These are phyloP conservation scores for Lordiphosa fenestrarum DNA, from an alignment of 2,888 invertebrate species.

Conservation along the genomic window DNA sequence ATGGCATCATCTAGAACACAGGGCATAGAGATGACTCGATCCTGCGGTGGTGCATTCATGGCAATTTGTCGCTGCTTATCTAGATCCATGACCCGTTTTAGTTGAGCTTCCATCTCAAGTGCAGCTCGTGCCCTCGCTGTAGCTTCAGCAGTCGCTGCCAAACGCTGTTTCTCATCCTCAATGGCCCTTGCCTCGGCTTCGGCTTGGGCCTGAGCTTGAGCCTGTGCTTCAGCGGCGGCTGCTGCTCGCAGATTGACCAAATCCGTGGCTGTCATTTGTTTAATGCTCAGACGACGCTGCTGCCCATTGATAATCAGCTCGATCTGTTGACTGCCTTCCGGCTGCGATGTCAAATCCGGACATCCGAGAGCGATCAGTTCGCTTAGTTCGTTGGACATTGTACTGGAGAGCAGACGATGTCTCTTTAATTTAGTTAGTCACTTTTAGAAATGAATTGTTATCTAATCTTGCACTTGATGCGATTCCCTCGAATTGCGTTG, in stretches of 20 bases:
- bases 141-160: conserved; percentile 26
- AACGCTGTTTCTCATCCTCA: conserved; percentile 28
- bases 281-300: conserved; percentile 76
- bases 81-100: conserved; percentile 33
- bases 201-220: conserved; percentile 29
- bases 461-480: conserved; percentile 48
- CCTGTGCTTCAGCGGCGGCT: conserved; percentile 70
- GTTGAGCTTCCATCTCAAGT: conserved; percentile 44
- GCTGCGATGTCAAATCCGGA: conserved; percentile 65
- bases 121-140: conserved; percentile 53
- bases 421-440: neutral
- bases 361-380: conserved; percentile 77
- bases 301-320: conserved; percentile 51
- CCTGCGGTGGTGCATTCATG: conserved; percentile 43
- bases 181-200: conserved; percentile 42
- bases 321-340: conserved; percentile 37
- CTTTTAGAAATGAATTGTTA: conserved; percentile 28
- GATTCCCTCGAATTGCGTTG: conserved; percentile 57
- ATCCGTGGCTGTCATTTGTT: conserved; percentile 78
- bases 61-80: conserved; percentile 30
- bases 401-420: conserved; percentile 10
- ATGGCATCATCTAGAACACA: conserved; percentile 57
- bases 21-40: conserved; percentile 60
- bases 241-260: conserved; percentile 62
- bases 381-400: conserved; percentile 77